phyloP scores from a whole-genome alignment of 2,113 vertebrate genomes.

The Perccottus glenii region DNA sequence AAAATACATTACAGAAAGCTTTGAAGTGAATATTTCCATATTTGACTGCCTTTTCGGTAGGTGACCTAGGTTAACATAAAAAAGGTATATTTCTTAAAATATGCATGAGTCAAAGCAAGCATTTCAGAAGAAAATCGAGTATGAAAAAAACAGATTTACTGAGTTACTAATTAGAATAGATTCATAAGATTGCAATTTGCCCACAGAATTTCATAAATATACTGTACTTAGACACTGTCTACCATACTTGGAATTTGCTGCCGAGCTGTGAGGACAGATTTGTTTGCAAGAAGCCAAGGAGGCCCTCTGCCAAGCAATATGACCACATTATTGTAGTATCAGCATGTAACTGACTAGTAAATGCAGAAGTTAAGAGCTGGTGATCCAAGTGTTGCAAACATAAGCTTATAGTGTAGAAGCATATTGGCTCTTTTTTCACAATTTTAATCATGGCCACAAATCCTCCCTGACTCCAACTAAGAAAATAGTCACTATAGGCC shows the following conservation, averaged over 20 bases:
- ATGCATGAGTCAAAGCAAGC: too few relatives aligned
- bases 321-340: slow-evolving; percentile 32
- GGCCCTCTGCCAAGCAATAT: slow-evolving; percentile 29
- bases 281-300: slow-evolving; percentile 48
- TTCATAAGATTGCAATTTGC: slow-evolving; percentile 20
- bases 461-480: slow-evolving; percentile 38
- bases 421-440: not conserved
- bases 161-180: slow-evolving; percentile 3
- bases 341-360: slow-evolving; percentile 16
- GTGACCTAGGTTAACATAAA: too few relatives aligned
- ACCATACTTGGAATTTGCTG: slow-evolving; percentile 60
- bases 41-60: too few relatives aligned
- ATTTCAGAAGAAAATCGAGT: too few relatives aligned
- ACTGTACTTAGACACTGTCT: slow-evolving; percentile 29
- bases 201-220: slow-evolving; percentile 36
- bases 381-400: not conserved
- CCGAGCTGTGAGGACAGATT: slow-evolving; percentile 48
- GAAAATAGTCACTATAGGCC: slow-evolving; percentile 33
- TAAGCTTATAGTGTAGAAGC: not conserved
- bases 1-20: too few relatives aligned
- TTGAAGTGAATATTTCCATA: too few relatives aligned
- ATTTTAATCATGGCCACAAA: not conserved
- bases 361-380: not conserved
- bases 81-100: too few relatives aligned
- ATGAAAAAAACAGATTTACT: too few relatives aligned